A percentile compares a stretch with the other conserved stretches of the same genome.
These are phyloP conservation scores for Artibeus jamaicensis DNA, from an alignment of 2,797 vertebrate genomes.

Conservation along the genomic window DNA sequence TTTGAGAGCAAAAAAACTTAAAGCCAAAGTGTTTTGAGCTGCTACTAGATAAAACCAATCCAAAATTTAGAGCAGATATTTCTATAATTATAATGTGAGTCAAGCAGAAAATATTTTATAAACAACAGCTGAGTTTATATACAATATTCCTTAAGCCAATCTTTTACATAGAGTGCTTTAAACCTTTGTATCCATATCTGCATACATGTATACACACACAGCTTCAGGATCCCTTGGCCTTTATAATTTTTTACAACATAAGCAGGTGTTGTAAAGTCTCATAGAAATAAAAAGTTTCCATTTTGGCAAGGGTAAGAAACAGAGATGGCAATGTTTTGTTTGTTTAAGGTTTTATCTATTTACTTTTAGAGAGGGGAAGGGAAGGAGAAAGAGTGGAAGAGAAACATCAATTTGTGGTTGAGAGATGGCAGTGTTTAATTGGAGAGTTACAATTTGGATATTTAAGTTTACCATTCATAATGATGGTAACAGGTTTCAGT, in stretches of 20 bases:
- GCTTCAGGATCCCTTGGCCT: conserved; percentile 38
- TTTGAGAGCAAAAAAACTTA: conserved; percentile 9
- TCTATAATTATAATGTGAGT: not conserved
- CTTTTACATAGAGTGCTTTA: not conserved
- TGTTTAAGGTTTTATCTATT: too few relatives aligned
- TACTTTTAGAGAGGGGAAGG: too few relatives aligned
- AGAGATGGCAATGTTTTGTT: conserved; percentile 70
- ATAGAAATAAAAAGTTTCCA: conserved; percentile 69
- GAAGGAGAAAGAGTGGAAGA: too few relatives aligned
- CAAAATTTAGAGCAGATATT: not conserved
- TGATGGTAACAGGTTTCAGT: conserved; percentile 83
- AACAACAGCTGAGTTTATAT: not conserved
- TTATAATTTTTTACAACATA: conserved; percentile 24
- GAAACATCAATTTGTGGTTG: too few relatives aligned
- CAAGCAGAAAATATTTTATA: not conserved
- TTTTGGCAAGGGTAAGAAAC: conserved; percentile 77
- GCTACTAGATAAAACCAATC: not conserved
- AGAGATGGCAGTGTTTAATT: conserved; percentile 76
- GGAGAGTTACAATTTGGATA: conserved; percentile 80
- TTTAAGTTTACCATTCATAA: conserved; percentile 76
- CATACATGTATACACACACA: not conserved
- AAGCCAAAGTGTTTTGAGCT: not conserved
- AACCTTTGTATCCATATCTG: conserved; percentile 26
- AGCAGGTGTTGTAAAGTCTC: conserved; percentile 59
- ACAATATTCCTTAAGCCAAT: not conserved